These are phyloP conservation scores for Leuciscus idus DNA, from an alignment of 2,113 vertebrate species.

Conservation along the genomic window DNA sequence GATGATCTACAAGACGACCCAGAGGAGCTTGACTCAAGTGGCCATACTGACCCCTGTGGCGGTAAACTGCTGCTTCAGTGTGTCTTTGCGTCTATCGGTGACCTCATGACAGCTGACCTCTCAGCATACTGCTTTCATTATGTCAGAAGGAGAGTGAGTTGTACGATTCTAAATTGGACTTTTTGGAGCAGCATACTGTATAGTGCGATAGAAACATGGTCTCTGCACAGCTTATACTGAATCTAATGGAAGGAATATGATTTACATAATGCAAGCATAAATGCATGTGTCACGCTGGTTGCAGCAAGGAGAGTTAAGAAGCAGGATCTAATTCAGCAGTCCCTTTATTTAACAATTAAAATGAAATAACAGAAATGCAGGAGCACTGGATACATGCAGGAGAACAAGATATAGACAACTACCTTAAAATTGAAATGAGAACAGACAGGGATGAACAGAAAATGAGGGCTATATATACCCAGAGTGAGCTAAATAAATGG, in stretches of 20 bases:
- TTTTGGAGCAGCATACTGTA: not conserved
- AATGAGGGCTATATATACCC: too few relatives aligned
- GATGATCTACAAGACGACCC: constrained; percentile 55
- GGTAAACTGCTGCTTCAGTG: constrained; percentile 32
- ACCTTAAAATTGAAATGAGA: too few relatives aligned
- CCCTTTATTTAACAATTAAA: too few relatives aligned
- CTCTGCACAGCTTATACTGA: not conserved
- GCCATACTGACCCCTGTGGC: constrained; percentile 38
- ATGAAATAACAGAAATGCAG: too few relatives aligned
- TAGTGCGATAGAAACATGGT: not conserved
- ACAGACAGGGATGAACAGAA: too few relatives aligned
- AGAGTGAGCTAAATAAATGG: too few relatives aligned
- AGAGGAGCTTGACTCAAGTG: constrained; percentile 50
- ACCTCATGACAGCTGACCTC: not conserved
- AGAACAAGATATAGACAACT: too few relatives aligned
- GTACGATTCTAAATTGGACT: not conserved
- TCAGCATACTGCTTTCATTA: not conserved
- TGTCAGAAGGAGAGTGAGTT: not conserved
- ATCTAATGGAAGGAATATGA: not conserved
- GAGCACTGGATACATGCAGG: too few relatives aligned
- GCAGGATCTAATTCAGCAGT: too few relatives aligned
- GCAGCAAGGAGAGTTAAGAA: too few relatives aligned
- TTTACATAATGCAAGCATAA: too few relatives aligned
- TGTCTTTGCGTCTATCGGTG: not conserved
- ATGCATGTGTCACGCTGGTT: too few relatives aligned